Evolutionary conservation across 1,140 invertebrate genomes (phyloP), one percentile per base, ranked within the genome.

Genomic region (Pseudobourletiella spinata): DNA sequence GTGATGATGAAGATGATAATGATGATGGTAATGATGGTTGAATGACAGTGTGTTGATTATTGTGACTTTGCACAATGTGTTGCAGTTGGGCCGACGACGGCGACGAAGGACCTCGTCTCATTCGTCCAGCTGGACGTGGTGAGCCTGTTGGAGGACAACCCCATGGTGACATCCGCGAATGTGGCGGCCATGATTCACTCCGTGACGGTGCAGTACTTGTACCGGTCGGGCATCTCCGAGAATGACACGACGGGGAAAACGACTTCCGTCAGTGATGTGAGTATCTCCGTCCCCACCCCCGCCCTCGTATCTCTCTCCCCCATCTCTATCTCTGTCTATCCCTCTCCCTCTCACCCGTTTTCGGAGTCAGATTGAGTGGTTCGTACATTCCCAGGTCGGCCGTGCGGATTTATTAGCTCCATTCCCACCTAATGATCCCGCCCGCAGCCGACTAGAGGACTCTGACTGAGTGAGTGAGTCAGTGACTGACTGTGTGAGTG

Each of bases 81-180:
- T 57, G 11, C 59, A 72, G 67, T 66, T 66, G 73, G 69, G 18
- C 67, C 70, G 15, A 61, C 62, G 22, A 64, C 68, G 35, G 44
- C 59, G 24, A 67, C 61, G 28, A 65, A 67, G 48, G 58, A 67
- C 44, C 59, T 73, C 16, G 64, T 68, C 39, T 62, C 66, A 24
- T 73, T 73, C 65, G 63, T 74, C 18, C 66, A 73, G 39, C 64
- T 67, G 35, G 68, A 73, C 25, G 70, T 73, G 48, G 51, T 68
- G 15, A 66, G 72, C 59, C 60, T 74, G 15, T 64, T 72, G 29
- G 63, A 71, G 6, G 64, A 67, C 43, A 52, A 65, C 32, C 64
- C 65, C 16, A 30, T 58, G 52, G 59, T 70, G 0, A 70, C 68
- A 22, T 28, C 52, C 28, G 68, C 68, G 18, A 70, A 66, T 52